phyloP scores from a whole-genome alignment of 2,113 vertebrate species.

The Macrotis lagotis region DNA sequence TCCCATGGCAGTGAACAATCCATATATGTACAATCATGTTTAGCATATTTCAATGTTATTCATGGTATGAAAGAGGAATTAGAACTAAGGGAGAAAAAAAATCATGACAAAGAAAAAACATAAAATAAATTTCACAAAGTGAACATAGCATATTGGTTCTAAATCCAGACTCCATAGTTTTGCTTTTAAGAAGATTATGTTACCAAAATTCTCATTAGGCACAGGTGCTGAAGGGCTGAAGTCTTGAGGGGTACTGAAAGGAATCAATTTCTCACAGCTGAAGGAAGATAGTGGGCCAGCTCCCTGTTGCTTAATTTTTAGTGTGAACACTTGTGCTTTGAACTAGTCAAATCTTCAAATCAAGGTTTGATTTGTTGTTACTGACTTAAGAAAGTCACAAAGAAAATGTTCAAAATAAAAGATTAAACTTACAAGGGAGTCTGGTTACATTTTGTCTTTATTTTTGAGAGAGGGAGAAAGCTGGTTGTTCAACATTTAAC shows the following conservation, averaged over 20 bases:
- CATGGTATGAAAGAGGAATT: too few relatives aligned
- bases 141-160: too few relatives aligned
- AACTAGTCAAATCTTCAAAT: background rate
- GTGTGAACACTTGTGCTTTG: background rate
- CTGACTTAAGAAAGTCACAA: background rate
- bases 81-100: too few relatives aligned
- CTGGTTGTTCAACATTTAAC: background rate
- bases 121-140: too few relatives aligned
- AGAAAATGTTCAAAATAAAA: background rate
- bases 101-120: too few relatives aligned
- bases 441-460: background rate
- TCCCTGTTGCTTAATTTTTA: background rate
- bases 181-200: background rate
- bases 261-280: too few relatives aligned
- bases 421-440: background rate
- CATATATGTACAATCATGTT: too few relatives aligned
- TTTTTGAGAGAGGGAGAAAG: background rate
- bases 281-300: background rate
- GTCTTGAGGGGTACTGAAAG: background rate
- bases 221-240: background rate
- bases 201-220: background rate
- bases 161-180: too few relatives aligned
- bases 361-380: background rate
- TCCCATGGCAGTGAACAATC: too few relatives aligned
- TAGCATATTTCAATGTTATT: too few relatives aligned